These are phyloP conservation scores for Ranitomeya variabilis DNA, from an alignment of 2,113 vertebrate species.

Conservation along the genomic window DNA sequence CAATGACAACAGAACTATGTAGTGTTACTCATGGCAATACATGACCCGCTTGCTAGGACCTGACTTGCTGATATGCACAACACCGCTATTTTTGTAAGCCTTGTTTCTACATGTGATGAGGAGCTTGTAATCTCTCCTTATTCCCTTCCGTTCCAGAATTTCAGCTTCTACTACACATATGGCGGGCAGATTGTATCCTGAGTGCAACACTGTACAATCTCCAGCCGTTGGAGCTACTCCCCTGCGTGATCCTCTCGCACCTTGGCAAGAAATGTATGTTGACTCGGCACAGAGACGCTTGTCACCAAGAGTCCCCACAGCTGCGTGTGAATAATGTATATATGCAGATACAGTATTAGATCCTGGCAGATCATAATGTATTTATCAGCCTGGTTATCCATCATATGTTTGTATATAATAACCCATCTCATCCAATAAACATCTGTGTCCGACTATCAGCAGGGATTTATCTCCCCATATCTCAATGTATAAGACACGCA, in stretches of 20 bases:
- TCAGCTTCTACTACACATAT: slow-evolving; percentile 15
- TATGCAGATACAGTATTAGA: slow-evolving; percentile 9
- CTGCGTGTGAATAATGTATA: neutral
- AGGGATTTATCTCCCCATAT: slow-evolving; percentile 1
- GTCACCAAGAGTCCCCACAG: slow-evolving; percentile 23
- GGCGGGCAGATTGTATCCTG: slow-evolving; percentile 48
- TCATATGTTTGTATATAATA: slow-evolving; percentile 3
- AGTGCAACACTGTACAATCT: neutral
- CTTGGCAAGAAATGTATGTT: slow-evolving; percentile 34
- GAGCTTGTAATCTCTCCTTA: neutral
- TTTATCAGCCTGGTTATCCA: neutral
- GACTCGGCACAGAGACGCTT: neutral
- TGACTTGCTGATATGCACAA: neutral
- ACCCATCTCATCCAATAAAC: neutral
- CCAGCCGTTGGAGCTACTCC: slow-evolving; percentile 5
- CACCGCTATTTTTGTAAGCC: neutral
- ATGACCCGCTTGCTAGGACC: neutral
- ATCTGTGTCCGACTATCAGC: slow-evolving; percentile 6
- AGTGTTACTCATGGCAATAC: neutral
- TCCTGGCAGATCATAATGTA: slow-evolving; percentile 11
- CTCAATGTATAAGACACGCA: neutral
- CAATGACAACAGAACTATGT: neutral
- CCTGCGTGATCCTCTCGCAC: slow-evolving; percentile 8
- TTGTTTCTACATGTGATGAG: neutral
- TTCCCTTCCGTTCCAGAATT: neutral